Percentiles rank a stretch among this genome's conserved stretches.
Evolutionary conservation across 2,113 vertebrate genomes (phyloP).

Genomic region (Misgurnus mizolepis): DNA sequence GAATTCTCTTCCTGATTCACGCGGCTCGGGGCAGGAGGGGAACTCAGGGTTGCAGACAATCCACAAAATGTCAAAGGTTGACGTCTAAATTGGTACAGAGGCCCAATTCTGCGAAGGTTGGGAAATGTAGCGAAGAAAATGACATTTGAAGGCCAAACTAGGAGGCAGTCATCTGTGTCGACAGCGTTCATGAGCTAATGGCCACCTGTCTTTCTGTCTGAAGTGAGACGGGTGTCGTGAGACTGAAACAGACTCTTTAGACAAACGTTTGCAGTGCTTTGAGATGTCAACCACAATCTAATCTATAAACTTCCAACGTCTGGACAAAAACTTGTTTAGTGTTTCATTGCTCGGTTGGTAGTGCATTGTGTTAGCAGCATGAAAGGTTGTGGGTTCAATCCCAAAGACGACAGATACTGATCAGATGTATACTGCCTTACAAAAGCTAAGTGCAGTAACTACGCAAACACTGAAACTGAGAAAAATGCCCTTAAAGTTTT

Average conservation of each 20-base stretch:
- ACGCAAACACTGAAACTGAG: too few species aligned
- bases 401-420: too few species aligned
- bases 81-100: conserved; percentile 58
- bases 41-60: conserved; percentile 52
- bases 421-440: too few species aligned
- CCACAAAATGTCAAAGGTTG: conserved; percentile 66
- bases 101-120: conserved; percentile 47
- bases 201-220: conserved; percentile 56
- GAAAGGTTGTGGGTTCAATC: too few species aligned
- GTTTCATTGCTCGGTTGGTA: too few species aligned
- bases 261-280: background rate
- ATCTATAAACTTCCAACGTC: background rate
- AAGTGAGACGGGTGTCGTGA: conserved; percentile 28
- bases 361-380: too few species aligned
- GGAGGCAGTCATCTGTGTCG: conserved; percentile 57
- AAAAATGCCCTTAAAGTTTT: too few species aligned
- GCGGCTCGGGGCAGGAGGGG: conserved; percentile 13
- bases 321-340: too few species aligned
- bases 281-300: background rate
- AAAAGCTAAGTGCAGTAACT: too few species aligned
- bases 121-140: conserved; percentile 61
- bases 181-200: conserved; percentile 66
- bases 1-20: conserved; percentile 34
- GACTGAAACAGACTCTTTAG: conserved; percentile 2
- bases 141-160: conserved; percentile 57